Evolutionary conservation across 2,888 invertebrate species (phyloP), one percentile per base, ranked within the genome.

Genomic region (Aphodius granarius): DNA sequence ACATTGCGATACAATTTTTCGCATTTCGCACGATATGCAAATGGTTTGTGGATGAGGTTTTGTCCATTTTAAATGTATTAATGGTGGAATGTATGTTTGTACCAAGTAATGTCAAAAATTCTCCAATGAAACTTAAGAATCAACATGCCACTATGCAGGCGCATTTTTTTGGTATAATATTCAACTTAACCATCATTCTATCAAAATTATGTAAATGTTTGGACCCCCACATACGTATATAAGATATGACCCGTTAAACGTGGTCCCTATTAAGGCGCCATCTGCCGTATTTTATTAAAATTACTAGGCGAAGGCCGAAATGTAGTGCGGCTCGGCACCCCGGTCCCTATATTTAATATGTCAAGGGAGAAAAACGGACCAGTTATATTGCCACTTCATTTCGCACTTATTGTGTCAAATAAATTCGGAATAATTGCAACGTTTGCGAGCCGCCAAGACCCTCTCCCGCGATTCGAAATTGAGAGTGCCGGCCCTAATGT

Each of bases 371-470:
- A 43, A 43, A 43, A 43, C 43, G 43, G 43, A 43, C 43, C 43
- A 3, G 43, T 43, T 68, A n/a, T 19, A 20, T n/a, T 20, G 21
- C 21, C 22, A 21, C 20, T 68, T 68, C 18, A 68, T 68, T 68
- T 68, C 21, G 21, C 22, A 21, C 20, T 68, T 68, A 20, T 66
- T 66, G 20, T 17, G 20, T 17, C 66, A 66, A 66, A 66, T 66
- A 66, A 66, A 66, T 66, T 66, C 16, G 19, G 20, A 66, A 20
- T n/a, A 68, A 68, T 68, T 68, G 21, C 21, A 68, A 22, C 20
- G 68, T 18, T n/a, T 68, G 21, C 22, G 68, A 18, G 17, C 65
- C 65, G 13, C 16, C 65, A 65, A 16, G 19, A 19, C 18, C 20
- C 20, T 66, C 18, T 17, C 17, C 18, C 66, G 5, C 68, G 68